phyloP scores from a whole-genome alignment of 2,113 vertebrate genomes.

The Dicerorhinus sumatrensis region DNA sequence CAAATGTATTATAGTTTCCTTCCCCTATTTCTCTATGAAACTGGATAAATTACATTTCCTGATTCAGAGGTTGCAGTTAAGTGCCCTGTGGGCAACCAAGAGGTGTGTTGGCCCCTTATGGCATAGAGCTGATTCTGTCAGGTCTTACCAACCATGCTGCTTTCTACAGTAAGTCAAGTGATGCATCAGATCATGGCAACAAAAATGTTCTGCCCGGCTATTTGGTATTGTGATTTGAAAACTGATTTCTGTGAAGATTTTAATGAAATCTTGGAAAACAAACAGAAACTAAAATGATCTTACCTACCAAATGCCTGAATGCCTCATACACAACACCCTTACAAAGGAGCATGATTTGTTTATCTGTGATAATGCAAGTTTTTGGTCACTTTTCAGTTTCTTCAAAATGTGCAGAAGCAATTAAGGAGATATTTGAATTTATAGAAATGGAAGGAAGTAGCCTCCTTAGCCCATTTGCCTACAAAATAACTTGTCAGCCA shows the following conservation, averaged over 20 bases:
- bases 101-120: not conserved
- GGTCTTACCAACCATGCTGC: not conserved
- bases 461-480: not conserved
- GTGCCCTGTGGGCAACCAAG: not conserved
- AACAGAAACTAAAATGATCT: not conserved
- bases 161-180: not conserved
- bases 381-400: not conserved
- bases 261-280: not conserved
- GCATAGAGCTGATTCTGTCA: not conserved
- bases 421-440: not conserved
- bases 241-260: not conserved
- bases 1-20: fast-evolving
- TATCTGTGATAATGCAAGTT: not conserved
- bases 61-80: not conserved
- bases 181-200: not conserved
- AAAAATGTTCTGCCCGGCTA: not conserved
- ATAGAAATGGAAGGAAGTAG: not conserved
- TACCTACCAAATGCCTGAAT: not conserved
- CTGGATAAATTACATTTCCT: not conserved
- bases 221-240: not conserved
- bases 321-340: not conserved
- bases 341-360: not conserved
- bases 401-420: not conserved
- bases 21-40: not conserved
- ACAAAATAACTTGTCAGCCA: not conserved